Evolutionary conservation across 2,888 invertebrate species (phyloP), one percentile per base, ranked within the genome.

Genomic region (Xestia c-nigrum): DNA sequence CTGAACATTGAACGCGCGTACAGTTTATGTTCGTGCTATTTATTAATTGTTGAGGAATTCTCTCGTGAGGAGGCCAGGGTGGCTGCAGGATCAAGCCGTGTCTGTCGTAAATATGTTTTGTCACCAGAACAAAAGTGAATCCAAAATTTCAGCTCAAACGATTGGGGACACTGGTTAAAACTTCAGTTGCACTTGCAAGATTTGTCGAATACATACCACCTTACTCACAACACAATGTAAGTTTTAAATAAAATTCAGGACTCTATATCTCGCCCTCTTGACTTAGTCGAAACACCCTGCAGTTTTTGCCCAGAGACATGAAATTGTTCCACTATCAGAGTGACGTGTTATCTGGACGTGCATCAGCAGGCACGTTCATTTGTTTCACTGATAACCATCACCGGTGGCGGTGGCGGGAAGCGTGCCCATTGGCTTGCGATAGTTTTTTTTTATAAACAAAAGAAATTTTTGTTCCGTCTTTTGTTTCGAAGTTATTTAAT

Each of bases 281-380:
- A 38, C 24, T 9, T 10, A 57, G 7, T 21, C 43, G 31, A 19
- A 55, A 43, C 16, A 2, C 50, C 21, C 21, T 38, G n/a, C n/a
- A 6, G 1, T 9, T 3, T 57, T 43, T 3, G 3, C 43, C 50
- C 19, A 43, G 31, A 40, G n/a, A 31, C 46, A 38, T 19, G 40
- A 31, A 63, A 52, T 38, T 14, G 43, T 47, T 64, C 43, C 47
- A 19, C 57, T 66, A 66, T 82, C 59, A 80, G 19, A 65, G 57
- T 57, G 73, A n/a, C 55, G 66, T 72, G 75, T 72, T 77, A 86
- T 85, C 86, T 71, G 63, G 55, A 66, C 78, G 52, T 75, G 78
- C 78, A 85, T 82, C 80, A 70, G 76, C 83, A 72, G 69, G 65
- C 70, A 55, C 65, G 72, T 65, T 76, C 81, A 79, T 84, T 86